Evolutionary conservation across 2,113 vertebrate species (phyloP).

Genomic region (Nesogale talazaci): DNA sequence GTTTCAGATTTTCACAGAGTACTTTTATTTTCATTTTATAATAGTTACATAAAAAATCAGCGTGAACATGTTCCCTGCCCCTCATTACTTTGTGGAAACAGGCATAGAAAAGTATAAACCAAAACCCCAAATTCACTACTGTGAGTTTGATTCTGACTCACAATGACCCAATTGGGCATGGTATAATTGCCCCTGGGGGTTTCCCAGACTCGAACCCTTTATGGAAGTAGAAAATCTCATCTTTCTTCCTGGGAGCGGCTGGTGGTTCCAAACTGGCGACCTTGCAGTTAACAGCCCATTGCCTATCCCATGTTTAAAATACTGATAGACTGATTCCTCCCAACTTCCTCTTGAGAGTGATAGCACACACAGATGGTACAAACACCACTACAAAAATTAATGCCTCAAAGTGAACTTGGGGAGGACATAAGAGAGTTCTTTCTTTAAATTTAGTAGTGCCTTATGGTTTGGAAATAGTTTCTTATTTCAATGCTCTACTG

Average conservation of each 20-base stretch:
- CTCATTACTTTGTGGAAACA: background rate
- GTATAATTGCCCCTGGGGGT: no score
- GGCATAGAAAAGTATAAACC: background rate
- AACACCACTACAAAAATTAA: background rate
- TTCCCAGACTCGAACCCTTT: no score
- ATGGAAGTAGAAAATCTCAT: no score
- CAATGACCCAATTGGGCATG: no score
- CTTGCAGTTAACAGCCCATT: no score
- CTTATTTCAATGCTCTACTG: slow-evolving; percentile 23
- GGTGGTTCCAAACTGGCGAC: no score
- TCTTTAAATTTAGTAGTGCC: background rate
- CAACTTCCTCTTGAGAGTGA: background rate
- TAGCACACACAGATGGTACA: background rate
- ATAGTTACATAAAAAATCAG: slow-evolving; percentile 29
- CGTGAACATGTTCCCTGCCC: background rate
- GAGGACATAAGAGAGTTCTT: background rate
- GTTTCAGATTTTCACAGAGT: slow-evolving; percentile 56
- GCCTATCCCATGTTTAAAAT: no score
- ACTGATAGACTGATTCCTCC: background rate
- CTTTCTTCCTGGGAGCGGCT: no score
- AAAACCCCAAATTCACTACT: no score
- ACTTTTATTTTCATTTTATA: background rate
- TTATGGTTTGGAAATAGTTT: slow-evolving; percentile 31
- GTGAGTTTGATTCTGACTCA: no score
- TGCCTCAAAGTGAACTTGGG: background rate